Evolutionary conservation across 1,140 invertebrate species (phyloP).

Genomic region (Monochamus saltuarius): DNA sequence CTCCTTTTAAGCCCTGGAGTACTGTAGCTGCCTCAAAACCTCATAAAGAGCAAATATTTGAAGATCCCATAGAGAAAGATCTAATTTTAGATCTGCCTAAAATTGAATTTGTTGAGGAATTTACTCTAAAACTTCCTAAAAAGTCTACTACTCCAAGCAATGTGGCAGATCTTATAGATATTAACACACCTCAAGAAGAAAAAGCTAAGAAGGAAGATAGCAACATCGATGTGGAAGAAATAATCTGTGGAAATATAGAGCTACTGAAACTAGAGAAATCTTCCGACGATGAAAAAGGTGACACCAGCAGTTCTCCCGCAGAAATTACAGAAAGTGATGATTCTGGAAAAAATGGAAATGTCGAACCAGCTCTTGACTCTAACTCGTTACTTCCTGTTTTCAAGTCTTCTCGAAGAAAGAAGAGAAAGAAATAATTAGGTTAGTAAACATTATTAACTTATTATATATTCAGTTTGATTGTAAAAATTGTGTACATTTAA

Average conservation of each 20-base stretch:
- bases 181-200: slow-evolving; percentile 30
- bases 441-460: no score
- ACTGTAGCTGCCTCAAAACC: slow-evolving; percentile 36
- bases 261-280: slow-evolving; percentile 44
- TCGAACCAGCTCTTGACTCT: background rate
- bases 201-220: slow-evolving; percentile 2
- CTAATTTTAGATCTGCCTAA: slow-evolving; percentile 17
- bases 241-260: slow-evolving; percentile 12
- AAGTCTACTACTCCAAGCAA: slow-evolving; percentile 16
- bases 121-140: slow-evolving; percentile 31
- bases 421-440: slow-evolving; percentile 28
- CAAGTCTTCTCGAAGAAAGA: slow-evolving; percentile 20
- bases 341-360: slow-evolving; percentile 37
- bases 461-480: background rate
- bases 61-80: slow-evolving; percentile 21
- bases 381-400: background rate
- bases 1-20: slow-evolving; percentile 41
- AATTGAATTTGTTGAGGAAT: slow-evolving; percentile 30
- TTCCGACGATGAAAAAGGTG: slow-evolving; percentile 45
- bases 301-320: slow-evolving; percentile 40
- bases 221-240: slow-evolving; percentile 1
- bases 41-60: slow-evolving; percentile 14
- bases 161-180: slow-evolving; percentile 34
- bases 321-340: slow-evolving; percentile 51
- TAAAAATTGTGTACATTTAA: slow-evolving; percentile 1